A percentile compares a stretch with the other conserved stretches of the same genome.
These are phyloP conservation scores for Nomada goodeniana DNA, from an alignment of 2,888 invertebrate species.

Conservation along the genomic window DNA sequence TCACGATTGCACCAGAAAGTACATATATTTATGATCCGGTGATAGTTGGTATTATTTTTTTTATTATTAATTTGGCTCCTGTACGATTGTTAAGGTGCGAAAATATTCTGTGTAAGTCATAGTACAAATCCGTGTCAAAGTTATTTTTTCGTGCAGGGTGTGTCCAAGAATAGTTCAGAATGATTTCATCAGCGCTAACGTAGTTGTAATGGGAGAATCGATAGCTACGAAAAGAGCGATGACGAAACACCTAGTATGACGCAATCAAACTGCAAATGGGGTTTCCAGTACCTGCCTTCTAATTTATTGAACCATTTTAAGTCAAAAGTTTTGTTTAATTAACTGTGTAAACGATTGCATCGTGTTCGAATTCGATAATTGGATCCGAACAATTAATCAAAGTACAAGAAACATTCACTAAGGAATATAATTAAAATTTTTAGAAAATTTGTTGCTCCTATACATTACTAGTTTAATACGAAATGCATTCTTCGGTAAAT, in stretches of 20 bases:
- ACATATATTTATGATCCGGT: too few species aligned
- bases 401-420: too few species aligned
- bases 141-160: background rate
- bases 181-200: conserved; percentile 10
- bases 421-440: too few species aligned
- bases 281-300: background rate
- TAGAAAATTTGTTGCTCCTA: too few species aligned
- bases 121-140: background rate
- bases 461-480: too few species aligned
- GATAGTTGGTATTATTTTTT: background rate
- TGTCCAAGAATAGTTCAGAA: background rate
- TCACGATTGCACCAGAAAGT: too few species aligned
- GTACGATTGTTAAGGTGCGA: too few species aligned
- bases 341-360: background rate
- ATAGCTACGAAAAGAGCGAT: conserved; percentile 21
- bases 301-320: background rate
- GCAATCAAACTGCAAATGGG: conserved; percentile 7
- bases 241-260: conserved; percentile 34
- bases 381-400: too few species aligned
- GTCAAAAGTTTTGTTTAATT: background rate
- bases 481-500: background rate
- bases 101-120: background rate
- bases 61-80: too few species aligned
- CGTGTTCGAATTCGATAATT: background rate
- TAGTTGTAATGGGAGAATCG: conserved; percentile 16